Conservation (phyloP, 2,797 vertebrate species). For the Chloroceryle inda region DNA sequence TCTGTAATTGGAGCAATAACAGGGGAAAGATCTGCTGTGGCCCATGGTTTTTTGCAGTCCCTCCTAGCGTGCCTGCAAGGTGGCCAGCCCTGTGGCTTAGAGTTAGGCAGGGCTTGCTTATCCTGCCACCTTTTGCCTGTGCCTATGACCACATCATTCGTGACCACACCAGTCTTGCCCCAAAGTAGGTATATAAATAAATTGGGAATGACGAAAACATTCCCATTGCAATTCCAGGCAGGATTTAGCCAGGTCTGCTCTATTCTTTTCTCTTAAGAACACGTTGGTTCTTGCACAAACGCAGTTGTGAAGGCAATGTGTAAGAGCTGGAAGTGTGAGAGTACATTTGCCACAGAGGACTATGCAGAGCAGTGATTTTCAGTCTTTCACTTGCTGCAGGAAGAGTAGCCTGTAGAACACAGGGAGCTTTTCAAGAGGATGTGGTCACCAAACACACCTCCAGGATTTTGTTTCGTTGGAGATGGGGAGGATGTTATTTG, state of each 20-base stretch:
- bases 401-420: background rate
- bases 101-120: background rate
- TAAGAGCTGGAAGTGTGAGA: background rate
- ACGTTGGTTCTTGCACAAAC: background rate
- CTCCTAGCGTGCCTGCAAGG: background rate
- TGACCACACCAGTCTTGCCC: background rate
- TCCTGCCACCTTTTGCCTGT: background rate
- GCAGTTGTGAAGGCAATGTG: background rate
- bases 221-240: background rate
- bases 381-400: background rate
- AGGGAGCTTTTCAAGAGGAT: background rate
- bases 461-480: background rate
- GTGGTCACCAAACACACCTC: background rate
- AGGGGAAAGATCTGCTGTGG: background rate
- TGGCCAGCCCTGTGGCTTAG: fast-evolving
- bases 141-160: background rate
- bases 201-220: background rate
- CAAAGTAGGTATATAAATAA: background rate
- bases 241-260: background rate
- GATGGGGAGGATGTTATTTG: background rate
- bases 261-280: background rate
- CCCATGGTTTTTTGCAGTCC: background rate
- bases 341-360: background rate
- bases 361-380: background rate
- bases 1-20: background rate